A percentile compares a stretch with the other conserved stretches of the same genome.
These are phyloP conservation scores for Drosophila ambigua DNA, from an alignment of 1,140 invertebrate genomes.

Conservation along the genomic window DNA sequence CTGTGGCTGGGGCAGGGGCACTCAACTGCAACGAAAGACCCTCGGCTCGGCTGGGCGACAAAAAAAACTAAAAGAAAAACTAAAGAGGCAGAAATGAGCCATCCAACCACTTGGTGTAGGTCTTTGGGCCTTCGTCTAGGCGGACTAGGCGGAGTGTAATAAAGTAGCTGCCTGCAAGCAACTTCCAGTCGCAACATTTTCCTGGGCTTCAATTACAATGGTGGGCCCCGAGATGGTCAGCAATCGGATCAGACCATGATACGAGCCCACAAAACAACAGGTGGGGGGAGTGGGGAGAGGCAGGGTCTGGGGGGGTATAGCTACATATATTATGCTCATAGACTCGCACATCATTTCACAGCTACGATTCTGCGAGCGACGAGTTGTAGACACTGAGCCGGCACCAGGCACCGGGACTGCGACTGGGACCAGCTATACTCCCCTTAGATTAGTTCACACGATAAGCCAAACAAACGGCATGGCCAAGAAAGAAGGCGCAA, in stretches of 20 bases:
- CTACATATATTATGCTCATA: conserved; percentile 62
- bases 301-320: too few relatives aligned
- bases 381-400: neutral
- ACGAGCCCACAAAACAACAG: neutral
- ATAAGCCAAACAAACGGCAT: conserved; percentile 65
- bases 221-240: conserved; percentile 49
- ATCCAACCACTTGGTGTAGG: conserved; percentile 12
- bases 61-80: conserved; percentile 15
- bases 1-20: conserved; percentile 36
- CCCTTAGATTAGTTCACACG: conserved; percentile 76
- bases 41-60: conserved; percentile 36
- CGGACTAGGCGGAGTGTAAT: too few relatives aligned
- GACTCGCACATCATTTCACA: conserved; percentile 75
- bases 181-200: conserved; percentile 46
- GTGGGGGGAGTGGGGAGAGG: neutral
- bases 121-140: conserved; percentile 27
- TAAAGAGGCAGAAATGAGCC: neutral
- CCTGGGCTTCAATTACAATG: conserved; percentile 71
- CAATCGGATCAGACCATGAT: conserved; percentile 63
- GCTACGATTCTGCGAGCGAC: conserved; percentile 21
- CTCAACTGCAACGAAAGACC: conserved; percentile 70
- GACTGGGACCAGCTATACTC: conserved; percentile 12
- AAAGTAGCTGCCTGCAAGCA: conserved; percentile 61
- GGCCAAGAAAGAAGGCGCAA: conserved; percentile 6
- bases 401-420: neutral